Conservation (phyloP, 2,888 invertebrate genomes). For the Ceraclea dissimilis region DNA sequence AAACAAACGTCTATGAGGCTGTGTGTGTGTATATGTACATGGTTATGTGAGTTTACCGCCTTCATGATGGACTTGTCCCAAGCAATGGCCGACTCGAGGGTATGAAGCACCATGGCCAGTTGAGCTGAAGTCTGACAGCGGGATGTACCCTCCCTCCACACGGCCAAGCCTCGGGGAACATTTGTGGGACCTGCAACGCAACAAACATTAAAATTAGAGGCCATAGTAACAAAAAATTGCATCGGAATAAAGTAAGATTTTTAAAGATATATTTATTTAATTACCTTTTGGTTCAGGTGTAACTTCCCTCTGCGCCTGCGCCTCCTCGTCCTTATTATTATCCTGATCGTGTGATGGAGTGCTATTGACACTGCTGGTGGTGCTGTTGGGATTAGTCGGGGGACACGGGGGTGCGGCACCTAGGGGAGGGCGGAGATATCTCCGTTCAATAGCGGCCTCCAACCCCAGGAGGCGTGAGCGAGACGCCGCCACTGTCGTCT, state of each 20-base stretch:
- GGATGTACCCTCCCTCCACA: conserved; percentile 85
- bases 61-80: conserved; percentile 99
- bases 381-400: neutral
- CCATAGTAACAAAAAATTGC: neutral
- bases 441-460: conserved; percentile 85
- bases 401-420: conserved; percentile 45
- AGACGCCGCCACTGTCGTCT: conserved; percentile 48
- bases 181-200: conserved; percentile 6
- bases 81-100: conserved; percentile 86
- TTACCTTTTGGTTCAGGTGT: neutral
- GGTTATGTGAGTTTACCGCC: conserved; percentile 68
- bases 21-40: conserved; percentile 7
- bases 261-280: neutral
- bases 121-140: conserved; percentile 84
- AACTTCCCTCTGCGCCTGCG: neutral
- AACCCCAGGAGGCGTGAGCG: conserved; percentile 69
- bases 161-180: conserved; percentile 68
- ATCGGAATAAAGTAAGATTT: too few species aligned
- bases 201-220: neutral
- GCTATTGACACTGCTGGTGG: neutral
- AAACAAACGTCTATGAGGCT: neutral
- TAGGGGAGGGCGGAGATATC: conserved; percentile 89
- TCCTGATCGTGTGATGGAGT: neutral
- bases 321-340: neutral
- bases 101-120: conserved; percentile 81